phyloP scores from a whole-genome alignment of 2,888 invertebrate species.

The Listrodromus nycthemerus region DNA sequence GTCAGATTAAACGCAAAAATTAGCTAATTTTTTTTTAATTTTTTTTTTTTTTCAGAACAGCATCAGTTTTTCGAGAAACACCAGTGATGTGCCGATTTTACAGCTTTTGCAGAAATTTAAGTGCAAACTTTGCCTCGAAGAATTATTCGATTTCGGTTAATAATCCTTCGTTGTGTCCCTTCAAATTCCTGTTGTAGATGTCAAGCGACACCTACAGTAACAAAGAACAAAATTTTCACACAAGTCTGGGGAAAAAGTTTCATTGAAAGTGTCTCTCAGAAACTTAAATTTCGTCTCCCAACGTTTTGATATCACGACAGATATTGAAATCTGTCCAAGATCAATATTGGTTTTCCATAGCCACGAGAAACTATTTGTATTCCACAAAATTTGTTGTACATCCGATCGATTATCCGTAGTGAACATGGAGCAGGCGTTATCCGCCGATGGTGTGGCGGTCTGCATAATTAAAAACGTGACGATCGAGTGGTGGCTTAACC shows the following conservation, averaged over 20 bases:
- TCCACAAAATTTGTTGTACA: conserved; percentile 23
- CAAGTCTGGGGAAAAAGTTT: not conserved
- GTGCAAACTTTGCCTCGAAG: too few relatives aligned
- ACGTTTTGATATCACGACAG: not conserved
- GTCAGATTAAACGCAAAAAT: too few relatives aligned
- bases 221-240: not conserved
- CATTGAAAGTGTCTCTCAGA: not conserved
- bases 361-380: conserved; percentile 12
- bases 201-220: too few relatives aligned
- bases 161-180: too few relatives aligned
- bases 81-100: too few relatives aligned
- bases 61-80: too few relatives aligned
- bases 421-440: conserved; percentile 68
- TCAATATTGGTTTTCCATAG: not conserved
- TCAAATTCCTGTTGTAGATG: too few relatives aligned
- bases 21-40: too few relatives aligned
- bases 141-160: too few relatives aligned
- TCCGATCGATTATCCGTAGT: conserved; percentile 63
- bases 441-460: conserved; percentile 46
- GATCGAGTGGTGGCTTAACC: conserved; percentile 75
- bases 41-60: too few relatives aligned
- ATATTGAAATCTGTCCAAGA: not conserved
- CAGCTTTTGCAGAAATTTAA: too few relatives aligned
- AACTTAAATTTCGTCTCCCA: not conserved
- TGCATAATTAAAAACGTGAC: conserved; percentile 79